These are phyloP conservation scores for Ecliptopera silaceata DNA, from an alignment of 2,888 invertebrate species.

Conservation along the genomic window DNA sequence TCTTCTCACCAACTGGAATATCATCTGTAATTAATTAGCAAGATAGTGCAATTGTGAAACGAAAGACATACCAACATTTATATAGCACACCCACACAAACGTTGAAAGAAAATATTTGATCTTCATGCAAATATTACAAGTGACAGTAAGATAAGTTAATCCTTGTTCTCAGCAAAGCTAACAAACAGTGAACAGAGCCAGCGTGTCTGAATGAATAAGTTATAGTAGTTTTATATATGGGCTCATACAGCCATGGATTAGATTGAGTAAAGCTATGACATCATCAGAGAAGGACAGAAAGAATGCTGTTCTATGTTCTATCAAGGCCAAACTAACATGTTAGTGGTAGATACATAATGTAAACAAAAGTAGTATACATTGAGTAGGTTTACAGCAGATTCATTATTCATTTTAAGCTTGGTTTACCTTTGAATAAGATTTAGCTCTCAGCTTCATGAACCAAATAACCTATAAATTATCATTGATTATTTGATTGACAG, in stretches of 20 bases:
- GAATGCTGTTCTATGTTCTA: constrained; percentile 41
- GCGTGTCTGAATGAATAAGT: constrained; percentile 6
- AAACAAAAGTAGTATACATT: constrained; percentile 20
- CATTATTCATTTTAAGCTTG: constrained; percentile 6
- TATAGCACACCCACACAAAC: constrained; percentile 29
- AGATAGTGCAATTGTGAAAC: constrained; percentile 23
- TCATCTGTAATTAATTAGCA: constrained; percentile 76
- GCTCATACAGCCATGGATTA: constrained; percentile 17
- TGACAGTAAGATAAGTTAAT: constrained; percentile 1
- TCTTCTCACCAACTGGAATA: constrained; percentile 82
- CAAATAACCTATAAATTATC: constrained; percentile 54
- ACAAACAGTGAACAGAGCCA: not conserved
- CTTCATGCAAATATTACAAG: constrained; percentile 11
- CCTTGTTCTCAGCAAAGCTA: not conserved
- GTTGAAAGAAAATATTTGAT: not conserved
- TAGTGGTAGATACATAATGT: not conserved
- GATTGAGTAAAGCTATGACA: constrained; percentile 44
- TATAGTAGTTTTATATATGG: not conserved
- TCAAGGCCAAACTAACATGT: constrained; percentile 45
- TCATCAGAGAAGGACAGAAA: constrained; percentile 49
- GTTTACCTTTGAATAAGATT: constrained; percentile 67
- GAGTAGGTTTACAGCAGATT: constrained; percentile 24
- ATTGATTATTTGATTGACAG: not conserved
- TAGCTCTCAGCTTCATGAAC: constrained; percentile 66
- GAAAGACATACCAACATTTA: constrained; percentile 8